Evolutionary conservation across 2,797 vertebrate genomes (phyloP).

Genomic region (Hemibagrus guttatus): DNA sequence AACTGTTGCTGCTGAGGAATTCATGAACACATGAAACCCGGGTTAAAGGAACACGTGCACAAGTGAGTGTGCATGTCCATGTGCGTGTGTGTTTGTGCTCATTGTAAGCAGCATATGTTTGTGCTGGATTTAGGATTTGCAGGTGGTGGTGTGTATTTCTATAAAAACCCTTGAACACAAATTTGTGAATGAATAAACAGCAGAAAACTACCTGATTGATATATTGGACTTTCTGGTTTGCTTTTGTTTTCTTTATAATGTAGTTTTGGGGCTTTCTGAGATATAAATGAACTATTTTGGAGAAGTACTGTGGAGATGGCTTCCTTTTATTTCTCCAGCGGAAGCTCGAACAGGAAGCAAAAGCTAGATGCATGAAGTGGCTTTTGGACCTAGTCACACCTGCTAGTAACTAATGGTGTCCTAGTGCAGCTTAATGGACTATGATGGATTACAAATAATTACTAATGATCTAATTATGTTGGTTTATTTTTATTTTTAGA

Average conservation of each 20-base stretch:
- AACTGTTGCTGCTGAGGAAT: slow-evolving; percentile 54
- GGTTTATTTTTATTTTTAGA: neutral
- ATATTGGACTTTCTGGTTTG: neutral
- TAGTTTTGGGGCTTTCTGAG: slow-evolving; percentile 26
- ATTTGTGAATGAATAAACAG: neutral
- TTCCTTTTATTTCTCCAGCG: slow-evolving; percentile 48
- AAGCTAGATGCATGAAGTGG: slow-evolving; percentile 23
- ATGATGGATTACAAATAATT: neutral
- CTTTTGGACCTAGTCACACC: slow-evolving; percentile 24
- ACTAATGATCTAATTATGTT: neutral
- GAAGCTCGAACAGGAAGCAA: slow-evolving; percentile 62
- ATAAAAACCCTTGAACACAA: neutral
- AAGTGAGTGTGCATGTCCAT: slow-evolving; percentile 39
- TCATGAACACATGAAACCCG: slow-evolving; percentile 48
- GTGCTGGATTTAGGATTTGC: slow-evolving; percentile 44
- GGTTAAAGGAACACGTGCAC: slow-evolving; percentile 51
- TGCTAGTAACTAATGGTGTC: slow-evolving; percentile 18
- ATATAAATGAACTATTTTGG: slow-evolving; percentile 29
- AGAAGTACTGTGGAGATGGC: slow-evolving; percentile 45
- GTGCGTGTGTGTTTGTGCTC: slow-evolving; percentile 23
- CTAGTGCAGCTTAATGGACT: neutral
- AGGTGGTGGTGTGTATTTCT: slow-evolving; percentile 36
- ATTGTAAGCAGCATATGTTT: slow-evolving; percentile 42
- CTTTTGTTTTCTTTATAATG: neutral
- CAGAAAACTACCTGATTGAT: neutral